Base-by-base conservation (phyloP, 2,888 invertebrate species). In the Amblyteles armatorius region DNA sequence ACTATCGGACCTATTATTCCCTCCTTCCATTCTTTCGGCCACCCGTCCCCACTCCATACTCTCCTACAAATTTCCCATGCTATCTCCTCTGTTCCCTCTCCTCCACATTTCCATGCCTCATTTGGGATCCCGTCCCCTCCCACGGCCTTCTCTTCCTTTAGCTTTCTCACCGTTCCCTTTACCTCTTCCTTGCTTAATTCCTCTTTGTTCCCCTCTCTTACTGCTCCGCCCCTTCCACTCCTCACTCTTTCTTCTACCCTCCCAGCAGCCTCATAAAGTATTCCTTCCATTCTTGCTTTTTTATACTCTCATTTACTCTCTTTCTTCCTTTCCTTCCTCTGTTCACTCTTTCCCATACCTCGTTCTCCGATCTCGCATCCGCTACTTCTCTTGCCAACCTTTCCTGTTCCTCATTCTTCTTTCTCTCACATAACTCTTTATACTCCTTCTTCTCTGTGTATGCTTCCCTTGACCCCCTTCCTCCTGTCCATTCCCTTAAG, bases 1-100 rank as follows among this genome's bases (percentile, higher is more conserved):
- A 57, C 22, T 60, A 83, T 68, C 3, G 79, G 85, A 0, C 6
- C 40, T 6, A 85, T 60, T 9, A 68, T 26, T 0, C 73, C 74
- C 16, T 26, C 71, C 5, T 57, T 79, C 82, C 82, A 82, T 3
- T 50, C 72, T 22, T 68, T 7, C 11, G 85, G 77, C 48, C 50
- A n/a, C n/a, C 50, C 5, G 26, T 36, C 29, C 22, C 9, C 67
- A 50, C 52, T 80, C n/a, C 48, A 36, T 0, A 36, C 9, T 36
- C 36, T 36, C 36, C 36, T 36, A 26, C 48, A 71, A 7, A 80
- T 52, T 7, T 83, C 50, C 67, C 13, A n/a, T 5, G 73, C 67
- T n/a, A 72, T 44, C 3, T 60, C 26, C 13, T 3, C 48, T 19
- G 3, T 16, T 4, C 11, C 7, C 2, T 63, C 48, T 19, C 69